These are phyloP conservation scores for Bettongia penicillata DNA, from an alignment of 2,113 vertebrate genomes.

Conservation along the genomic window DNA sequence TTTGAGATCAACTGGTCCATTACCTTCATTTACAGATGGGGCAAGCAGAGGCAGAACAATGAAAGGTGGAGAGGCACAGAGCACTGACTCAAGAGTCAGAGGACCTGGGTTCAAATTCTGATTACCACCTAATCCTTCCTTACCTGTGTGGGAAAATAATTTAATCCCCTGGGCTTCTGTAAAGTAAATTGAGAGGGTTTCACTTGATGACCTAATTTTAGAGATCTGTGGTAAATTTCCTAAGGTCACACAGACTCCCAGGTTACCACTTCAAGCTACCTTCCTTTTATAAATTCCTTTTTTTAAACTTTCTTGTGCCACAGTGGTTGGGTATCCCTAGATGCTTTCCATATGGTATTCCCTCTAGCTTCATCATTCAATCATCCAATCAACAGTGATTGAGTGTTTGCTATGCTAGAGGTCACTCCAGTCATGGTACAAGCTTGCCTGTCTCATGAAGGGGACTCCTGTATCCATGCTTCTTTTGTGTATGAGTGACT, in stretches of 20 bases:
- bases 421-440: not conserved
- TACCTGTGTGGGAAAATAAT: not conserved
- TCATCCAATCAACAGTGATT: not conserved
- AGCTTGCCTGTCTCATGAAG: not conserved
- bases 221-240: not conserved
- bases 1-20: not conserved
- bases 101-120: not conserved
- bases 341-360: not conserved
- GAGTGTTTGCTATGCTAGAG: not conserved
- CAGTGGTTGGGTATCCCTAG: not conserved
- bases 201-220: not conserved
- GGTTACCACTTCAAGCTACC: not conserved
- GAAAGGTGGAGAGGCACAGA: not conserved
- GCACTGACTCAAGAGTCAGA: not conserved
- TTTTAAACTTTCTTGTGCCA: not conserved
- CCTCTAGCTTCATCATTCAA: not conserved
- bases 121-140: not conserved
- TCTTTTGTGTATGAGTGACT: not conserved
- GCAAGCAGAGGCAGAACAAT: not conserved
- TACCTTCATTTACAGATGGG: not conserved
- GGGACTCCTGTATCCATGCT: not conserved
- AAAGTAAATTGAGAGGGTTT: not conserved
- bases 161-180: not conserved
- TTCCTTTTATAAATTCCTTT: not conserved
- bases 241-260: not conserved